phyloP scores from a whole-genome alignment of 92 coral and sea anemone species.

The Bergia sp. region DNA sequence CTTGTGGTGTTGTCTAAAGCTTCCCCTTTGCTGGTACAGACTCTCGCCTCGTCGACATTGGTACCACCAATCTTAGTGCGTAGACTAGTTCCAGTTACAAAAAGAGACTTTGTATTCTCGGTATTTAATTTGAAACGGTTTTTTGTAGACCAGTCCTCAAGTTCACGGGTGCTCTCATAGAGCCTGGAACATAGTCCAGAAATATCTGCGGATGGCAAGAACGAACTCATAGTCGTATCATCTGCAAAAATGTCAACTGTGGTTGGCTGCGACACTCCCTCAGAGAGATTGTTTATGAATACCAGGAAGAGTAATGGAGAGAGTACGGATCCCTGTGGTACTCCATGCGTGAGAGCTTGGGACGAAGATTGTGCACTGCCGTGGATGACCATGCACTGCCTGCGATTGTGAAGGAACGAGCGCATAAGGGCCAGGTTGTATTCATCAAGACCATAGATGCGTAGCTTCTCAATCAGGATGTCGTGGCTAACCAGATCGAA shows the following conservation, averaged over 20 bases:
- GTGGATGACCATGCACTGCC: constrained; percentile 38
- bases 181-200: constrained; percentile 11
- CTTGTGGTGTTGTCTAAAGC: too few relatives aligned
- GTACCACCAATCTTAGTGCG: too few relatives aligned
- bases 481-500: too few relatives aligned
- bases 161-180: too few relatives aligned
- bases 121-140: too few relatives aligned
- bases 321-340: constrained; percentile 59
- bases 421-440: constrained; percentile 27
- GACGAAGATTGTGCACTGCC: constrained; percentile 45
- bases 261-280: constrained; percentile 34
- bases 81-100: too few relatives aligned
- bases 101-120: too few relatives aligned
- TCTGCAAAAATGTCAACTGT: constrained; percentile 60
- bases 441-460: constrained; percentile 50
- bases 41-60: too few relatives aligned
- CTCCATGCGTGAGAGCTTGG: constrained; percentile 54
- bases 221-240: constrained; percentile 54
- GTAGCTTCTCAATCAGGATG: neutral
- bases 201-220: constrained; percentile 15
- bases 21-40: too few relatives aligned
- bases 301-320: constrained; percentile 49
- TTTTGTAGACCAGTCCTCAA: too few relatives aligned
- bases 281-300: constrained; percentile 54
- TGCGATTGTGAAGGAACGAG: constrained; percentile 48